Base-by-base conservation (phyloP, 2,797 vertebrate species). In the Apodemus agrarius region DNA sequence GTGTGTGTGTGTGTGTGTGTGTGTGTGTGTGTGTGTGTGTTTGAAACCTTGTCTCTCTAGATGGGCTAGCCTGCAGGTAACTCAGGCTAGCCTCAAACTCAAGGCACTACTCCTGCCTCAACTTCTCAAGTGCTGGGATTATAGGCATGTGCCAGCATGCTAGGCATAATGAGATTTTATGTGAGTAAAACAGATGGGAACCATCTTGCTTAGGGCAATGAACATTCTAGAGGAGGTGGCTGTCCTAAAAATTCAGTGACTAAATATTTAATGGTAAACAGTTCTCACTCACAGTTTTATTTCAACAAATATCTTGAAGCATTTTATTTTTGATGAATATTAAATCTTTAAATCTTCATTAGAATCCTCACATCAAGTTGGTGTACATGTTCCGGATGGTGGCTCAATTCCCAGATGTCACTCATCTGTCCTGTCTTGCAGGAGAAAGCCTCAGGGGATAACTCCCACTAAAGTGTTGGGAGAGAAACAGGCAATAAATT, bases 211-310 rank as follows among this genome's bases (percentile, higher is more conserved):
- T 34, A 43, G 24, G 40, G 2, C 26, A 19, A 52, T 84, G 69
- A 67, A 85, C 59, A 5, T 8, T 91, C 8, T 87, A 11, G 40
- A 14, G 65, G 61, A 57, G 10, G 10, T 29, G 21, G 43, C n/a
- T 75, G 78, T 21, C 37, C n/a, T 93, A 13, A n/a, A 94, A 87
- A 91, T 72, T 75, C 61, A 72, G 34, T 29, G 46, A 88, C 7
- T 26, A 49, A n/a, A 90, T 34, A 82, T 89, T 90, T 65, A 78
- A 52, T 0, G 34, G 12, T 92, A 94, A 91, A 52, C 81, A 78
- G 84, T 96, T 95, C 59, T 80, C n/a, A 92, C 81, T 78, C 10
- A 76, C n/a, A 29, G 22, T 8, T 79, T 78, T 88, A 76, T 86
- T 63, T 87, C 43, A 24, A 40, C 24, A 87, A 63, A 86, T 81